phyloP scores from a whole-genome alignment of 2,797 vertebrate species.

The Coranthus polyacanthus region DNA sequence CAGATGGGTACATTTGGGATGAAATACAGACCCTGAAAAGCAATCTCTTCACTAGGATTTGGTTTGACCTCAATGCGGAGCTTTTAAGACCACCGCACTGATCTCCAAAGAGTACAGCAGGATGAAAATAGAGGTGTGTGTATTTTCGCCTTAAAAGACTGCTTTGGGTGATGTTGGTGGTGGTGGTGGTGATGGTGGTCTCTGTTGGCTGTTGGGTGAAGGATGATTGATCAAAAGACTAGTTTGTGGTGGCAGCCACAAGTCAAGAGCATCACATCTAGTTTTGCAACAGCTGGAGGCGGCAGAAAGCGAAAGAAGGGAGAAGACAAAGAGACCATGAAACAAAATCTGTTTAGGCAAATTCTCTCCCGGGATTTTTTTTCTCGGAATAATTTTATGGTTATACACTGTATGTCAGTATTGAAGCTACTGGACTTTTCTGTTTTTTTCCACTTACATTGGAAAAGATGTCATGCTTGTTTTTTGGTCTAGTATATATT shows the following conservation, averaged over 20 bases:
- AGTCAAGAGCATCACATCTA: slow-evolving; percentile 42
- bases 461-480: too few species aligned
- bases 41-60: slow-evolving; percentile 46
- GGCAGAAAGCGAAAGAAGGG: background rate
- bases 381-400: too few species aligned
- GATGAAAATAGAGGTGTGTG: slow-evolving; percentile 46
- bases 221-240: slow-evolving; percentile 56
- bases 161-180: slow-evolving; percentile 25
- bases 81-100: slow-evolving; percentile 18
- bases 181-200: slow-evolving; percentile 24
- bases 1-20: slow-evolving; percentile 25
- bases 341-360: slow-evolving; percentile 5
- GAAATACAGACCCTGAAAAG: slow-evolving; percentile 51
- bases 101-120: slow-evolving; percentile 19
- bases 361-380: slow-evolving; percentile 1
- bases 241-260: slow-evolving; percentile 44
- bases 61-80: slow-evolving; percentile 44
- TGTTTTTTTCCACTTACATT: too few species aligned
- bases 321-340: slow-evolving; percentile 6
- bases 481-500: too few species aligned
- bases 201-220: slow-evolving; percentile 19
- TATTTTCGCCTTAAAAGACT: slow-evolving; percentile 31
- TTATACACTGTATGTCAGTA: background rate
- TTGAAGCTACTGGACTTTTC: background rate
- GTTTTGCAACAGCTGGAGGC: slow-evolving; percentile 36